Evolutionary conservation across 2,797 vertebrate genomes (phyloP).

Genomic region (Vespertilio murinus): DNA sequence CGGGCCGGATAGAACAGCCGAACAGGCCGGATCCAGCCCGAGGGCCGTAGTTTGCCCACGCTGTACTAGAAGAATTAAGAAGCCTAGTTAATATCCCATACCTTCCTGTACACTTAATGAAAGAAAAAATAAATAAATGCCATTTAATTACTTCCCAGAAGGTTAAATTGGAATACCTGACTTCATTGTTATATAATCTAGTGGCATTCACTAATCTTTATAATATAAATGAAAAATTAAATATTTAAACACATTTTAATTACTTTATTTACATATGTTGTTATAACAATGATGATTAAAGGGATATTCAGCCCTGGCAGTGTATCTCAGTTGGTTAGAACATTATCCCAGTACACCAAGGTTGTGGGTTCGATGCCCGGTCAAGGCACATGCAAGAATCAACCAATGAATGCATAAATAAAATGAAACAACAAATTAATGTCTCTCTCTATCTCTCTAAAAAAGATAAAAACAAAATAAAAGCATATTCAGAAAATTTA

Average conservation of each 20-base stretch:
- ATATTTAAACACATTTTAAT: background rate
- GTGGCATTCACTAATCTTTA: background rate
- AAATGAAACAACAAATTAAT: background rate
- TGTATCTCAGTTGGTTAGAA: background rate
- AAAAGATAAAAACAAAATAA: background rate
- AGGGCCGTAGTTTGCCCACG: too few species aligned
- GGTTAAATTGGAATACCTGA: background rate
- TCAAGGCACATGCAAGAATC: background rate
- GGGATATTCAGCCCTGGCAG: background rate
- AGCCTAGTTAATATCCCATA: background rate
- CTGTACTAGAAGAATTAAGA: slow-evolving; percentile 46
- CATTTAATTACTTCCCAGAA: slow-evolving; percentile 8
- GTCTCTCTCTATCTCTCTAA: background rate
- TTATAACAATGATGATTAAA: background rate
- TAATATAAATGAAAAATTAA: background rate
- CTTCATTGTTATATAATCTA: background rate
- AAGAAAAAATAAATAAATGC: background rate
- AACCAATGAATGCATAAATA: background rate
- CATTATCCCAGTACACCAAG: background rate
- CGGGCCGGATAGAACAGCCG: too few species aligned
- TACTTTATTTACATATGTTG: background rate
- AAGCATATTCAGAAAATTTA: background rate
- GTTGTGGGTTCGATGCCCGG: background rate
- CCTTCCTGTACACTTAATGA: background rate
- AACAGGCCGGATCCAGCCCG: too few species aligned